Conservation (phyloP, 2,888 invertebrate species). For the Diaphora mendica region DNA sequence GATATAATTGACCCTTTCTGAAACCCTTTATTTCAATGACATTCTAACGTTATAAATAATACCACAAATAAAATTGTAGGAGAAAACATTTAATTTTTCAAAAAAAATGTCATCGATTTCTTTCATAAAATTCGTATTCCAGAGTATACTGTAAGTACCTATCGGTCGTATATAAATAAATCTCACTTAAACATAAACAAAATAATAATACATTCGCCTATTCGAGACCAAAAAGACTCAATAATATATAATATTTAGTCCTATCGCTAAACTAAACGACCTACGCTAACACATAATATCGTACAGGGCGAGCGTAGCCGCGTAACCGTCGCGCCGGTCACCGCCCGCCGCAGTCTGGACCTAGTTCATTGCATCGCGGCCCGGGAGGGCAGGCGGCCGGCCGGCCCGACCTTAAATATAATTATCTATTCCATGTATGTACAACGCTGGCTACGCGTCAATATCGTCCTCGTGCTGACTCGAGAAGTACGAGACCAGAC, state of each 20-base stretch:
- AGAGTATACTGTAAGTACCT: slow-evolving; percentile 85
- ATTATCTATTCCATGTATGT: slow-evolving; percentile 47
- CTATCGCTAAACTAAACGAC: slow-evolving; percentile 61
- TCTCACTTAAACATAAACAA: slow-evolving; percentile 84
- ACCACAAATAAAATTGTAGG: slow-evolving; percentile 56
- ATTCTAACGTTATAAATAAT: slow-evolving; percentile 22
- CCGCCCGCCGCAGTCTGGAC: not conserved
- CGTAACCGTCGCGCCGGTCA: slow-evolving; percentile 32
- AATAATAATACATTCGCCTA: slow-evolving; percentile 83
- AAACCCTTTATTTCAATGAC: too few relatives aligned
- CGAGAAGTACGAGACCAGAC: slow-evolving; percentile 96
- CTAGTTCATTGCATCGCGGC: not conserved
- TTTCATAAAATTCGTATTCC: slow-evolving; percentile 83
- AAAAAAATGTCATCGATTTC: slow-evolving; percentile 76
- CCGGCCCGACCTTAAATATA: slow-evolving; percentile 29
- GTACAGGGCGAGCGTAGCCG: slow-evolving; percentile 62
- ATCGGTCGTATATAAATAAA: slow-evolving; percentile 84
- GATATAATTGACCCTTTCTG: too few relatives aligned
- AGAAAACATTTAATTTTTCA: slow-evolving; percentile 85
- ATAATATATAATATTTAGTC: slow-evolving; percentile 62
- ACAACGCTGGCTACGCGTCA: slow-evolving; percentile 82
- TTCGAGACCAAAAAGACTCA: slow-evolving; percentile 84
- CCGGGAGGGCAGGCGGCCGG: not conserved
- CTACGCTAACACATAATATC: slow-evolving; percentile 69
- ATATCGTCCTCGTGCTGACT: slow-evolving; percentile 95